Conservation (phyloP, 2,113 vertebrate genomes). For the Scomber japonicus region DNA sequence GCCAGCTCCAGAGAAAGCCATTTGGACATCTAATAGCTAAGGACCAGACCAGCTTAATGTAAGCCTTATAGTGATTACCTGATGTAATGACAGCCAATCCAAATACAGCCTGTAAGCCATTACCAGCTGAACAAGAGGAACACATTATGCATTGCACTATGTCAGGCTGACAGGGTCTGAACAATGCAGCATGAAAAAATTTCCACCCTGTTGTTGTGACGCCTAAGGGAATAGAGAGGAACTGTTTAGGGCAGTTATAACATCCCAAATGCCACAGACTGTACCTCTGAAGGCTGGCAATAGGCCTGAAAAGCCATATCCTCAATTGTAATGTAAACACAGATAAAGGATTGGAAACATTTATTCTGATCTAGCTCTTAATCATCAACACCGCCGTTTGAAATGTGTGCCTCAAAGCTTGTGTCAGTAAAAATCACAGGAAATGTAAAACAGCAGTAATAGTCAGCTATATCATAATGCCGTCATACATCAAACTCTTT, state of each 20-base stretch:
- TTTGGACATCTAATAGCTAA: conserved; percentile 76
- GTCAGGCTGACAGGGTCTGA: conserved; percentile 53
- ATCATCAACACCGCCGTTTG: not conserved
- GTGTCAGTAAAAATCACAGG: conserved; percentile 34
- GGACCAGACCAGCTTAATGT: conserved; percentile 71
- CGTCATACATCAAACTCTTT: conserved; percentile 28
- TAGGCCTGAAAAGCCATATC: conserved; percentile 30
- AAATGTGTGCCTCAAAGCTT: conserved; percentile 27
- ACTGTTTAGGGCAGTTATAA: conserved; percentile 50
- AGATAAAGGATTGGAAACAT: conserved; percentile 24
- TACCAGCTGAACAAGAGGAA: conserved; percentile 71
- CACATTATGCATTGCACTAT: conserved; percentile 65
- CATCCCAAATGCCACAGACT: conserved; percentile 29
- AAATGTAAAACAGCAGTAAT: conserved; percentile 41
- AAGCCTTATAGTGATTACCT: conserved; percentile 79
- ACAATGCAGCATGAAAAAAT: conserved; percentile 62
- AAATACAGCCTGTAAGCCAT: conserved; percentile 83
- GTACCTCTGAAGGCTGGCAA: conserved; percentile 54
- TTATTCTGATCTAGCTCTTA: conserved; percentile 15
- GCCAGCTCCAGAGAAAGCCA: conserved; percentile 68
- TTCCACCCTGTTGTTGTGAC: conserved; percentile 58
- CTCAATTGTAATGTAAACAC: conserved; percentile 41
- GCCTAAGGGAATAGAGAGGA: conserved; percentile 47
- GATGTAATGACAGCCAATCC: conserved; percentile 83
- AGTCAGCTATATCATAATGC: conserved; percentile 5